phyloP scores from a whole-genome alignment of 2,113 vertebrate genomes.

The Petroica traversi region DNA sequence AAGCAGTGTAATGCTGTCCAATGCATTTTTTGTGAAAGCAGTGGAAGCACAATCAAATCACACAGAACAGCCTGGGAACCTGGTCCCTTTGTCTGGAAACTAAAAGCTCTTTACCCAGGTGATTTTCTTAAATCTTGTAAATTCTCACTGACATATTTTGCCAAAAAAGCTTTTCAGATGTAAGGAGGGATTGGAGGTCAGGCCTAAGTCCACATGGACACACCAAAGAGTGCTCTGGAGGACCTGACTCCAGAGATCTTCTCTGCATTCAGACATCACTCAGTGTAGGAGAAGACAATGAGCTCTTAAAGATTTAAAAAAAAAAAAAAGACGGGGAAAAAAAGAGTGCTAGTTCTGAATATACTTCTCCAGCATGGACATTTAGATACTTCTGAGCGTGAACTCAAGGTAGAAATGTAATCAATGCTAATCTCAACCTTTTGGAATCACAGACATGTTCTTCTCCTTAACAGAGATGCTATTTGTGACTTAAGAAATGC shows the following conservation, averaged over 20 bases:
- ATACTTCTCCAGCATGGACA: neutral
- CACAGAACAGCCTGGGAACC: neutral
- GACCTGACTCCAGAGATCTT: neutral
- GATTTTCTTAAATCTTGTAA: neutral
- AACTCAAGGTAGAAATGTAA: neutral
- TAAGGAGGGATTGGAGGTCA: neutral
- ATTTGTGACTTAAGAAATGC: neutral
- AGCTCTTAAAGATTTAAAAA: neutral
- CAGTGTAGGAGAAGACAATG: rapidly evolving
- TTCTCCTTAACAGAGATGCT: neutral
- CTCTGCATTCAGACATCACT: neutral
- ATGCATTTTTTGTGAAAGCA: neutral
- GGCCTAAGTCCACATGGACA: neutral
- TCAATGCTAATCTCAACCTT: neutral
- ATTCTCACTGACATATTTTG: neutral
- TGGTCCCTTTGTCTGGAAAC: neutral
- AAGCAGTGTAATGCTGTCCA: neutral
- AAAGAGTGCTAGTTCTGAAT: neutral
- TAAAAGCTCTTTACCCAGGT: neutral
- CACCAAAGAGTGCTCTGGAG: neutral
- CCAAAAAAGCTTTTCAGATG: neutral
- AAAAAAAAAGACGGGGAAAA: too few species aligned
- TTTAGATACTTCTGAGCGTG: neutral
- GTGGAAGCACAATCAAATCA: neutral
- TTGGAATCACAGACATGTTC: neutral